Base-by-base conservation (phyloP, 2,888 invertebrate species). In the Pollenia amentaria region DNA sequence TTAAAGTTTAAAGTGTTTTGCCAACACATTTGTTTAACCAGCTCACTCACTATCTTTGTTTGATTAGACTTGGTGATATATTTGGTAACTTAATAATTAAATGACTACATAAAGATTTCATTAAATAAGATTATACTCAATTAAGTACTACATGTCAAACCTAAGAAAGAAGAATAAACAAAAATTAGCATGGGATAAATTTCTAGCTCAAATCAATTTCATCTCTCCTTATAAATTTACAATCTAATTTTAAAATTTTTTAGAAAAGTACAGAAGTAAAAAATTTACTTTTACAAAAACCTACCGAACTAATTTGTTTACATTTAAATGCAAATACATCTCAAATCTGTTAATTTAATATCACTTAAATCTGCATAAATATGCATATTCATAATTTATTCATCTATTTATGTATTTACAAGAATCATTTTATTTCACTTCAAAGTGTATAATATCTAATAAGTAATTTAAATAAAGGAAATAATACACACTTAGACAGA, bases 331-430 rank as follows among this genome's bases (percentile, higher is more conserved):
- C 6, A 78, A 48, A 64, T 38, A 38, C 62, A 40, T 72, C 40
- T 40, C 14, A 75, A 65, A 77, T 77, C 44, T 65, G 38, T 53
- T 42, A 65, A 55, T 46, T 57, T 38, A 48, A 69, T 69, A 69
- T 69, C 44, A 21, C 18, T 65, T 53, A n/a, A 64, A 48, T 60
- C 38, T 78, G 16, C 3, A 46, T 57, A 60, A 67, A 55, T 6
- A 76, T 42, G 18, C 18, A 46, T 16, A 16, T 77, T 29, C 55
- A 67, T 55, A 55, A 57, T 48, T 48, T 69, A 64, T 65, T 21
- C 57, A 67, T 12, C 16, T n/a, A 51, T 12, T 11, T 29, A 29
- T 6, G 29, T 72, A 55, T 57, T n/a, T 9, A 51, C 9, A 9
- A 67, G 40, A 62, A 42, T 69, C 67, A 75, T 72, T 29, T 48